Evolutionary conservation across 2,113 vertebrate genomes (phyloP), one percentile per base, ranked within the genome.

Genomic region (Mirza zaza): DNA sequence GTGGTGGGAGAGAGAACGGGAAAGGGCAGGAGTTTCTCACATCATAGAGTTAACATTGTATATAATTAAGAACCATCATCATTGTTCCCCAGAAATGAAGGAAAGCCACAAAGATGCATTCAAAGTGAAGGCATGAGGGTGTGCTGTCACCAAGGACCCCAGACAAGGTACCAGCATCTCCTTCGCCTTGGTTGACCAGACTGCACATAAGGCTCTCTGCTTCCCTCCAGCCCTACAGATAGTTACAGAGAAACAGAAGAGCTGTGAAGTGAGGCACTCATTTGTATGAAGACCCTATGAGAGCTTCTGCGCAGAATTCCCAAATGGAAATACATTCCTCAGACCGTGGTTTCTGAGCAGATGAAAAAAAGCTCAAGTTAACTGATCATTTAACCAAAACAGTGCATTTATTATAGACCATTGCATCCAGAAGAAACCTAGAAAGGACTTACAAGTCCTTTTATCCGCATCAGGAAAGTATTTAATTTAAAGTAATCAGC

Each of bases 211-310:
- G 20, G 23, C 11, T 20, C 17, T 36, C 36, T 52, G 13, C 42
- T 75, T 94, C 55, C 45, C 21, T 84, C 45, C 39, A 52, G 42
- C 12, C 57, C 93, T 95, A 77, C 18, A 97, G 91, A 3, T 57
- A 89, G 85, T 84, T 92, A 96, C 77, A 55, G 76, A 61, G 59
- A 71, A 80, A 68, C 12, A n/a, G 10, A n/a, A 61, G n/a, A 59
- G 32, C 3, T 4, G 3, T 5, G 14, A n/a, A 76, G 34, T 3
- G 3, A 88, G 42, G 11, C 2, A 9, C 25, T 32, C 20, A 3
- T 42, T 65, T 82, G 21, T 32, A 70, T 34, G 39, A 84, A 76
- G 34, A 85, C 32, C 14, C 25, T 9, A 45, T 9, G 14, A 70
- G 18, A 68, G 3, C 14, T 34, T 55, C 82, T 36, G 48, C 4